Percentiles rank a stretch among this genome's conserved stretches.
Conservation (phyloP, 2,888 invertebrate species). For the Phasia obesa region DNA sequence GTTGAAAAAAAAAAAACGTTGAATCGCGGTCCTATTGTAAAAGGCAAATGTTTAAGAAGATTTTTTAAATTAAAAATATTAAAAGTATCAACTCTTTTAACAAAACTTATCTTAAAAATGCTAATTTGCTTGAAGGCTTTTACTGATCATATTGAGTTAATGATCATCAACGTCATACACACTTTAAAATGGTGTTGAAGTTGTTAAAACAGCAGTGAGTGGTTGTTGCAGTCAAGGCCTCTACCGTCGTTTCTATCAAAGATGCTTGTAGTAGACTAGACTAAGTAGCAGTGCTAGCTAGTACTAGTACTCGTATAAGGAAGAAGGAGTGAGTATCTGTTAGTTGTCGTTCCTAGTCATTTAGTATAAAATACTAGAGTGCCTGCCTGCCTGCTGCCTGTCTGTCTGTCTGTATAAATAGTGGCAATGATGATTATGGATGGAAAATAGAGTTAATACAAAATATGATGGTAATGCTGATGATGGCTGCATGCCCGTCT, state of each 20-base stretch:
- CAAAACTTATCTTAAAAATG: constrained; percentile 42
- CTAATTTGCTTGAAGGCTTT: constrained; percentile 63
- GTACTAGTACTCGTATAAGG: background rate
- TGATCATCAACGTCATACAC: constrained; percentile 56
- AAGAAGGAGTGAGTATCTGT: constrained; percentile 46
- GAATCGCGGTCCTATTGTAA: no score
- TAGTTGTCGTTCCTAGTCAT: constrained; percentile 43
- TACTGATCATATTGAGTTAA: constrained; percentile 63
- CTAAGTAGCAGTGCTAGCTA: background rate
- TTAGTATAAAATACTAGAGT: constrained; percentile 43
- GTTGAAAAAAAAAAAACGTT: no score
- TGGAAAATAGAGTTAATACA: constrained; percentile 50
- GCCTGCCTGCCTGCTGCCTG: no score
- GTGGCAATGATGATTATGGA: constrained; percentile 47
- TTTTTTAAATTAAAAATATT: no score
- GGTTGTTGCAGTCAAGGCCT: constrained; percentile 23
- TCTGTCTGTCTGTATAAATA: constrained; percentile 21
- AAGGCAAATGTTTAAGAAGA: no score
- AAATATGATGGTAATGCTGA: constrained; percentile 50
- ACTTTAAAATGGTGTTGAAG: constrained; percentile 63
- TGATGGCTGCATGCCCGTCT: constrained; percentile 44
- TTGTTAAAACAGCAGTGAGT: constrained; percentile 53
- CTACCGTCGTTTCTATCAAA: background rate
- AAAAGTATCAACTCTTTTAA: constrained; percentile 38
- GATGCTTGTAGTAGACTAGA: background rate